phyloP scores from a whole-genome alignment of 2,113 vertebrate species.

The Condylura cristata region DNA sequence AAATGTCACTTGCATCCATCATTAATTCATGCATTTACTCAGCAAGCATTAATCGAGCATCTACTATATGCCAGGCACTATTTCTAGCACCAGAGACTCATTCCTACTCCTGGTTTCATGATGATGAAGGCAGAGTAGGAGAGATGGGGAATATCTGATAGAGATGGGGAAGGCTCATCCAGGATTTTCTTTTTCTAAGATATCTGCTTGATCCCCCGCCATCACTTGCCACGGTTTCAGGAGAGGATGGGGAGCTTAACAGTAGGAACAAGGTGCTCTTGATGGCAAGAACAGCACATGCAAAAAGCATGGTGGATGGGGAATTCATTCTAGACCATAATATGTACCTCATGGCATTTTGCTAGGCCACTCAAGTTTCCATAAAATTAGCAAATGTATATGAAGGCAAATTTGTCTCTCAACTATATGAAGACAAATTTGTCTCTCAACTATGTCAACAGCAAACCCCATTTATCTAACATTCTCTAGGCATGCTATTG shows the following conservation, averaged over 20 bases:
- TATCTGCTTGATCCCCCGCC: neutral
- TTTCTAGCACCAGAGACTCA: neutral
- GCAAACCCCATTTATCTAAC: neutral
- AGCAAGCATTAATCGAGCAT: neutral
- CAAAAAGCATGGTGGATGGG: neutral
- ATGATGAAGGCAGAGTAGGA: neutral
- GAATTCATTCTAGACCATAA: neutral
- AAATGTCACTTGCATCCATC: neutral
- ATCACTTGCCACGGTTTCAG: neutral
- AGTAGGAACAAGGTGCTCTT: neutral
- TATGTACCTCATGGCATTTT: neutral
- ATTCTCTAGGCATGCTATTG: neutral
- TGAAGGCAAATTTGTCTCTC: neutral
- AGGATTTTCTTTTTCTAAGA: neutral
- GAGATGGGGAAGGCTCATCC: neutral
- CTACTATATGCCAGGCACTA: neutral
- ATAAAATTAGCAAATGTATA: neutral
- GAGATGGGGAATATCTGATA: neutral
- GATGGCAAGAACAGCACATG: too few species aligned
- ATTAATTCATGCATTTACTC: neutral
- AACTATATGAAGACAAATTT: too few species aligned
- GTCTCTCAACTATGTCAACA: neutral
- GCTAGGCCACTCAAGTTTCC: neutral
- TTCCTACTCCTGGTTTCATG: neutral
- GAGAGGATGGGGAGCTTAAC: neutral